These are phyloP conservation scores for Drepana falcataria DNA, from an alignment of 2,888 invertebrate genomes.

Conservation along the genomic window DNA sequence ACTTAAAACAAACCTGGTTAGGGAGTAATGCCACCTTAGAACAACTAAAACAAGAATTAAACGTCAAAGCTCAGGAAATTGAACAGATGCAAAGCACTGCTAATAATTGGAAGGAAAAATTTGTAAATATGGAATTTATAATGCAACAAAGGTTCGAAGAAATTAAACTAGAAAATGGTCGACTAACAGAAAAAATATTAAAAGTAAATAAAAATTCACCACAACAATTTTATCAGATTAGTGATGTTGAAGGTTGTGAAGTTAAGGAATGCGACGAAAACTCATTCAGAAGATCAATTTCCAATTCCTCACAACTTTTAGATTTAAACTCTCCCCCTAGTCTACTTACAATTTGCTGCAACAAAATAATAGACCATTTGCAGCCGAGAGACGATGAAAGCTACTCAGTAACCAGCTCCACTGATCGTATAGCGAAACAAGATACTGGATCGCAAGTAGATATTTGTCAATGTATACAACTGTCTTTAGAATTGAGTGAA, in stretches of 20 bases:
- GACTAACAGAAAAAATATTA: slow-evolving; percentile 28
- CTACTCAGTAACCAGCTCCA: slow-evolving; percentile 24
- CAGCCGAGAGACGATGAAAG: slow-evolving; percentile 32
- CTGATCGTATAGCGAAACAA: slow-evolving; percentile 13
- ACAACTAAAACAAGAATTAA: slow-evolving; percentile 38
- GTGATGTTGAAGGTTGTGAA: slow-evolving; percentile 10
- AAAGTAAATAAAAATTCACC: slow-evolving; percentile 11
- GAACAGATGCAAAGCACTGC: slow-evolving; percentile 40
- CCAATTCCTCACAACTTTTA: slow-evolving; percentile 9
- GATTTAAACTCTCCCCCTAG: slow-evolving; percentile 45
- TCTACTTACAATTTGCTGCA: slow-evolving; percentile 54
- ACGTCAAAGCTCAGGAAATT: slow-evolving; percentile 41
- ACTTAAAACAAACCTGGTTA: slow-evolving; percentile 30
- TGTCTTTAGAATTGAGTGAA: slow-evolving; percentile 24
- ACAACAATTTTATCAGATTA: slow-evolving; percentile 6
- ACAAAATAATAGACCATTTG: slow-evolving; percentile 44
- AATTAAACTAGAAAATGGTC: slow-evolving; percentile 41
- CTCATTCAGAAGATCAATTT: slow-evolving; percentile 8
- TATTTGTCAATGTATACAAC: slow-evolving; percentile 30
- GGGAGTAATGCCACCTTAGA: slow-evolving; percentile 33
- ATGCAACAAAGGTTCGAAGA: slow-evolving; percentile 42
- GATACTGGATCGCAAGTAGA: slow-evolving; percentile 14
- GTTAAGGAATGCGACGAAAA: slow-evolving; percentile 7
- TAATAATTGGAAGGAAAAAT: slow-evolving; percentile 41
- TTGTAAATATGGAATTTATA: slow-evolving; percentile 27